Conservation (phyloP, 2,797 vertebrate species). For the Megaceryle alcyon region DNA sequence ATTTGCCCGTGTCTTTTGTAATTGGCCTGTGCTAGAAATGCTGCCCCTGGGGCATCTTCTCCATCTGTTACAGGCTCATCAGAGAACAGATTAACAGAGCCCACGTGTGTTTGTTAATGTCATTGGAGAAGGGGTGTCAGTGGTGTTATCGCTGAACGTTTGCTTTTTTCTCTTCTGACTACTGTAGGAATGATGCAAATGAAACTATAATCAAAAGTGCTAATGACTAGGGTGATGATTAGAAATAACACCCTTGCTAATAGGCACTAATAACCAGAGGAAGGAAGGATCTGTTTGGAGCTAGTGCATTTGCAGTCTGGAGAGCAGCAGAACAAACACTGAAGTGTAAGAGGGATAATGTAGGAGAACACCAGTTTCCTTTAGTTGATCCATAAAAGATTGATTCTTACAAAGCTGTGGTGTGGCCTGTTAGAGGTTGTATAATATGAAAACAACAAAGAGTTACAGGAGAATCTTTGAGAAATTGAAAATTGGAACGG, state of each 20-base stretch:
- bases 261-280: not conserved
- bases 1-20: not conserved
- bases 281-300: not conserved
- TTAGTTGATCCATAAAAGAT: not conserved
- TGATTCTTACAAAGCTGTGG: not conserved
- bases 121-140: not conserved
- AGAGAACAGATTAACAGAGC: not conserved
- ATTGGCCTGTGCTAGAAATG: not conserved
- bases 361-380: not conserved
- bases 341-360: not conserved
- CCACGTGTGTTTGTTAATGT: not conserved
- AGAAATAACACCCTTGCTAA: not conserved
- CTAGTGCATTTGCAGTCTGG: not conserved
- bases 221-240: not conserved
- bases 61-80: not conserved
- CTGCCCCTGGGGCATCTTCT: not conserved
- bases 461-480: not conserved
- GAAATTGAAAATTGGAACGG: not conserved
- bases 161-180: not conserved
- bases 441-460: not conserved
- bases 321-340: not conserved
- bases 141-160: not conserved
- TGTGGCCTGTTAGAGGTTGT: not conserved
- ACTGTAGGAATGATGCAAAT: not conserved
- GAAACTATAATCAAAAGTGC: not conserved